Base-by-base conservation (phyloP, 2,888 invertebrate genomes). In the Epistrophe grossulariae region DNA sequence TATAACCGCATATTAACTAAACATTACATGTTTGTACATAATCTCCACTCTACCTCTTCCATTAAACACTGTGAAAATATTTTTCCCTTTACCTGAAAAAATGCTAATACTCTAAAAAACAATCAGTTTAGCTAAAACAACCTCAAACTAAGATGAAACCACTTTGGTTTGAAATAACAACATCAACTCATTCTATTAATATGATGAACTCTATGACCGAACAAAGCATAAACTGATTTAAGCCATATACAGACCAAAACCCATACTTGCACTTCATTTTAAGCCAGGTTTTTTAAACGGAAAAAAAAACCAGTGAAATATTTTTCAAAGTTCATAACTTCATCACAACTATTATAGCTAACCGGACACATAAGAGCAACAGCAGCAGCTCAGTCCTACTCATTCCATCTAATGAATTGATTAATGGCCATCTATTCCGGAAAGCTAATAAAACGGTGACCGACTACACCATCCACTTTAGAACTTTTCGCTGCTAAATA, bases 361-460 rank as follows among this genome's bases (percentile, higher is more conserved):
- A 13, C 40, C 11, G 24, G n/a, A 60, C 31, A 60, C 31, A 28
- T 9, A 28, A 9, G 15, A n/a, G 40, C 52, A 62, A 62, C 38
- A 55, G 48, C 28, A n/a, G 55, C 17, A 19, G 9, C 24, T 24
- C 62, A 24, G 10, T 55, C 40, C 13, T 31, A 4, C 40, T 72
- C 71, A 19, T 38, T 19, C 15, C 9, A 19, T 40, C 64, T 84
- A 80, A 84, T 76, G 59, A 80, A 72, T 84, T 84, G 80, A 84
- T 84, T 80, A 76, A 84, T 76, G 57, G 45, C 76, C 38, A 57
- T 64, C 84, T 28, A 70, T 76, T 80, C 74, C 80, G 76, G 84
- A 43, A 64, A 80, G 76, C 84, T 80, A 84, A 84, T 80, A 84
- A 84, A 84, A 71, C 71, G 80, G 76, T 80, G 84, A 84, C 84